Base-by-base conservation (phyloP, 2,113 vertebrate species). In the Hemicordylus capensis region DNA sequence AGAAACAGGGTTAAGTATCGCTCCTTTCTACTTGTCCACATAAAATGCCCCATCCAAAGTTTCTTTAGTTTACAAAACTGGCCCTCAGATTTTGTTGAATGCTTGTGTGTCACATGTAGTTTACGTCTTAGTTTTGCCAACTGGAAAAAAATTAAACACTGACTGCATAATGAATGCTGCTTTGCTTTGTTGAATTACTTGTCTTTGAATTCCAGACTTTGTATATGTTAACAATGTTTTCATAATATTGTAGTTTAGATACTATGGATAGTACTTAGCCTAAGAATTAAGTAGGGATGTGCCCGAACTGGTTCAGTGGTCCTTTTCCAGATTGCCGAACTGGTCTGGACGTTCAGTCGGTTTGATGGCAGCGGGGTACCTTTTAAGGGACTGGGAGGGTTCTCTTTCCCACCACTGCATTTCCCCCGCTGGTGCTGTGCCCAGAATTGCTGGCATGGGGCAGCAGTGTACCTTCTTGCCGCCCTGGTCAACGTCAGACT, bases 161-260 rank as follows among this genome's bases (percentile, higher is more conserved):
- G n/a, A n/a, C 44, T 84, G 46, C 26, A 37, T 14, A n/a, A 69
- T 74, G 56, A 44, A 74, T 44, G 6, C 39, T 74, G 6, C 44
- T 74, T 83, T 58, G 74, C 44, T 24, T 77, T 46, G 64, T 51
- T 83, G 54, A 78, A 69, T 77, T 69, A 76, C 69, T 76, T 48
- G 42, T 26, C 37, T 59, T 82, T 63, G 69, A 58, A 76, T 59
- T 82, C 76, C 73, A 76, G 42, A 51, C 26, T 34, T 67, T 77
- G 39, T 76, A 48, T 87, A 54, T 51, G 34, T 19, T 74, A 51
- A 80, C 37, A 82, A 81, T 76, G 44, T 76, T 69, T 82, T 28
- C 48, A 39, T 24, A 26, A 24, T 63, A 51, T 66, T 76, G 46
- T 66, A 31, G 59, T 10, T 58, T 56, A 79, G 66, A 48, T 51